Conservation (phyloP, 1,140 invertebrate genomes). For the Macrosteles quadrilineatus region DNA sequence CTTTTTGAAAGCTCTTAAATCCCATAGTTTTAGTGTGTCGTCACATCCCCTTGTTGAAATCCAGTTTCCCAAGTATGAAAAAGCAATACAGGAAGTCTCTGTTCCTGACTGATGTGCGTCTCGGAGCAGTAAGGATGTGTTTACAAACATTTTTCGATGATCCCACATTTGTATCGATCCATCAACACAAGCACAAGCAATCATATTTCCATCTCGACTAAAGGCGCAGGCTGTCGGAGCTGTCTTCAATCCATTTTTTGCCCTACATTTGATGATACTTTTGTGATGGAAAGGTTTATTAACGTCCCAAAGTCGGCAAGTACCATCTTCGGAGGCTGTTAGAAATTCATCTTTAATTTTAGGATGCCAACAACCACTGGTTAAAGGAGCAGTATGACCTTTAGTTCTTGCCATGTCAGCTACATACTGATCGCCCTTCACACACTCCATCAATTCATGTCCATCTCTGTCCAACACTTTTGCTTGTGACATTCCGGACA, state of each 20-base stretch:
- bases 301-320: conserved; percentile 88
- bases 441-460: conserved; percentile 92
- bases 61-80: conserved; percentile 83
- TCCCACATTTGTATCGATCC: conserved; percentile 99
- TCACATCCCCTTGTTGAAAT: conserved; percentile 86
- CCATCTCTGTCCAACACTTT: conserved; percentile 97
- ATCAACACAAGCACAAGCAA: conserved; percentile 91
- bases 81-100: conserved; percentile 83
- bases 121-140: conserved; percentile 74
- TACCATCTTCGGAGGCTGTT: conserved; percentile 91
- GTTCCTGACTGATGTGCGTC: conserved; percentile 79
- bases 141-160: conserved; percentile 78
- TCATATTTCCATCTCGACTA: conserved; percentile 83
- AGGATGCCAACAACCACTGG: conserved; percentile 93
- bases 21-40: conserved; percentile 95
- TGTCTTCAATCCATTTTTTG: conserved; percentile 85
- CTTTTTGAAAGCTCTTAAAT: conserved; percentile 80
- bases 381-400: conserved; percentile 92
- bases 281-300: conserved; percentile 76
- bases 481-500: conserved; percentile 89
- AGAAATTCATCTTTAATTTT: conserved; percentile 89
- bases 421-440: conserved; percentile 96
- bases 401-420: conserved; percentile 93
- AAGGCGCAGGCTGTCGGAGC: conserved; percentile 83
- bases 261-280: conserved; percentile 85